A percentile compares a stretch with the other conserved stretches of the same genome.
Conservation (phyloP, 1,140 invertebrate species). For the Drosophila pseudoananassae region DNA sequence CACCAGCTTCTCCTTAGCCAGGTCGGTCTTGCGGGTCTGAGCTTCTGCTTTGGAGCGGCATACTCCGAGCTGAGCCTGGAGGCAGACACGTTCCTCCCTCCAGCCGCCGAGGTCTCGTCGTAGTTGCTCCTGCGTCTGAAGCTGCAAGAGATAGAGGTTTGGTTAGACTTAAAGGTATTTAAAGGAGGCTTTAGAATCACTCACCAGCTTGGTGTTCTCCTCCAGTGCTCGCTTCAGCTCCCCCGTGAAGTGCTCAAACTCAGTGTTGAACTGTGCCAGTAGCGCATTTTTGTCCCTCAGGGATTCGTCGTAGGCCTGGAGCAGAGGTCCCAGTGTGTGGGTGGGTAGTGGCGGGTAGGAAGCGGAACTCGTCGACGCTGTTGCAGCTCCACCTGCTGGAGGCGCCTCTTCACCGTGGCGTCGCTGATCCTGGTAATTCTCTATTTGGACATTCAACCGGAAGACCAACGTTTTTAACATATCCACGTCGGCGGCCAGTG, state of each 20-base stretch:
- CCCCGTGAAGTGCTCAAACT: slow-evolving; percentile 87
- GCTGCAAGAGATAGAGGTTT: slow-evolving; percentile 72
- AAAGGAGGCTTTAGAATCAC: not conserved
- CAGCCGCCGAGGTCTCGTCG: slow-evolving; percentile 85
- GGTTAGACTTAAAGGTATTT: not conserved
- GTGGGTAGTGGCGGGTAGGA: slow-evolving; percentile 39
- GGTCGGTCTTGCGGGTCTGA: slow-evolving; percentile 83
- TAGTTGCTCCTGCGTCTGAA: slow-evolving; percentile 86
- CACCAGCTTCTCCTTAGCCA: slow-evolving; percentile 86
- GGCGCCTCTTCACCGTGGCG: slow-evolving; percentile 35
- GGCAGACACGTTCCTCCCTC: slow-evolving; percentile 75
- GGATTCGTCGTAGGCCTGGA: slow-evolving; percentile 89
- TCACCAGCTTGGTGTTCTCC: slow-evolving; percentile 86
- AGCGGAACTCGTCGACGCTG: slow-evolving; percentile 14
- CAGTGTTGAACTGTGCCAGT: slow-evolving; percentile 86
- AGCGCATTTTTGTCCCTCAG: slow-evolving; percentile 88
- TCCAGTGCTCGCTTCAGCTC: slow-evolving; percentile 86
- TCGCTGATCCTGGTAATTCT: slow-evolving; percentile 87
- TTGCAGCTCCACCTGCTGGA: slow-evolving; percentile 3
- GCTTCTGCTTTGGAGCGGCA: slow-evolving; percentile 77
- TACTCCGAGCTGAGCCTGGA: slow-evolving; percentile 76
- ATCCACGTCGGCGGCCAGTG: slow-evolving; percentile 86
- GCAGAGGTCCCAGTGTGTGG: slow-evolving; percentile 86
- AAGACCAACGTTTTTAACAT: slow-evolving; percentile 89
- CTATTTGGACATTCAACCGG: slow-evolving; percentile 88